Evolutionary conservation across 2,888 invertebrate genomes (phyloP), one percentile per base, ranked within the genome.

Genomic region (Noctua janthe): DNA sequence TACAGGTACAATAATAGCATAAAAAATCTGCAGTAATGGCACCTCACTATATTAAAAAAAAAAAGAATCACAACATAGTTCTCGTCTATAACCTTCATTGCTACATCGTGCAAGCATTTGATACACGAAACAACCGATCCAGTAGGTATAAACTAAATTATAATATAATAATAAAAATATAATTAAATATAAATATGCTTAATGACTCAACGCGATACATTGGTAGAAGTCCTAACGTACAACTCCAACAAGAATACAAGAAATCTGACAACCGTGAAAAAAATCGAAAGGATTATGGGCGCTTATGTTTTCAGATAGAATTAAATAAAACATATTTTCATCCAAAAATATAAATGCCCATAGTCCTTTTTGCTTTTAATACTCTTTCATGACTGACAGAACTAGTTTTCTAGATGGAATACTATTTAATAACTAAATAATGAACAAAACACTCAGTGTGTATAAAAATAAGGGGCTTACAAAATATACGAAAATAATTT

Each of bases 21-120:
- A 94, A 91, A 94, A 92, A 92, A 91, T 90, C 92, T 93, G 94
- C 94, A 93, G 93, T 94, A 94, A 97, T 96, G 96, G 97, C 96
- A 96, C 96, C 96, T 95, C 93, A 92, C 95, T 95, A 95, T 92
- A 93, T 92, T 92, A 76, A 85, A 85, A 92, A 88, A 39, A 59
- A 92, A 94, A 91, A 92, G 71, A 91, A 95, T 95, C 95, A 96
- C 95, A 95, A 95, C 94, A 92, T 85, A 93, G 88, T 93, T 91
- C 91, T 91, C 87, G 88, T 87, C 90, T 89, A 89, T 84, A 85
- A 80, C 79, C 79, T 71, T 86, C 84, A 87, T 87, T 78, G 83
- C 86, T 88, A 90, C 75, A 84, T 87, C 90, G 91, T 90, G 91
- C 89, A 90, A 88, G 86, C 81, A 78, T 85, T 78, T 82, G 66